Evolutionary conservation across 2,797 vertebrate species (phyloP), one percentile per base, ranked within the genome.

Genomic region (Myotis findleyi): DNA sequence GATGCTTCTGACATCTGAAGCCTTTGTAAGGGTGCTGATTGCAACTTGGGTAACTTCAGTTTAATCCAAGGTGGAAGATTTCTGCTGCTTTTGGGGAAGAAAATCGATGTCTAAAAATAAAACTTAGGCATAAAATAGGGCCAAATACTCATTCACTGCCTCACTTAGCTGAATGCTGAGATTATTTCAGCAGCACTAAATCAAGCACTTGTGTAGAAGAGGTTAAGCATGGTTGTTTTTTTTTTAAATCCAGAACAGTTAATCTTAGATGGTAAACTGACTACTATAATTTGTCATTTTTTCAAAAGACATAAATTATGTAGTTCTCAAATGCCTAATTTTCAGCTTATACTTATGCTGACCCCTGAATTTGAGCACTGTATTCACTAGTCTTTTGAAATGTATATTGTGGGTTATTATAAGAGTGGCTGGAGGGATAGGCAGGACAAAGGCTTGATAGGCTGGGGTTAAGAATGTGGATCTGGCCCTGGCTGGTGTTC

Each of bases 51-150:
- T 92, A 91, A 88, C 86, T 87, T 94, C 93, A 92, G 71, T 79
- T 92, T 92, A 92, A 93, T 93, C 66, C 93, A 96, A 97, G 97
- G 97, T 97, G 76, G 88, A 97, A 75, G 94, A 76, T 91, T 95
- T 94, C 76, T 93, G 73, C 59, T 95, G 72, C 87, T 96, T 96
- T 95, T 7, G 68, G 75, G 85, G 57, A 27, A 68, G 66, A 92
- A 95, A 95, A 87, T 93, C 94, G 89, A 88, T 91, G 90, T 94
- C 97, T 97, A 97, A 97, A 97, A 96, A 97, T 97, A 97, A 97
- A 96, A 89, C 79, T 82, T 47, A 87, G 94, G 83, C 95, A 97
- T 94, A 96, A 97, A 97, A 97, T 97, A 97, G 96, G 92, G 71
- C 96, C 90, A 97, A 87, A 96, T 95, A 96, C 90, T 97, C 96